Base-by-base conservation (phyloP, 2,113 vertebrate species). In the Aptenodytes forsteri region DNA sequence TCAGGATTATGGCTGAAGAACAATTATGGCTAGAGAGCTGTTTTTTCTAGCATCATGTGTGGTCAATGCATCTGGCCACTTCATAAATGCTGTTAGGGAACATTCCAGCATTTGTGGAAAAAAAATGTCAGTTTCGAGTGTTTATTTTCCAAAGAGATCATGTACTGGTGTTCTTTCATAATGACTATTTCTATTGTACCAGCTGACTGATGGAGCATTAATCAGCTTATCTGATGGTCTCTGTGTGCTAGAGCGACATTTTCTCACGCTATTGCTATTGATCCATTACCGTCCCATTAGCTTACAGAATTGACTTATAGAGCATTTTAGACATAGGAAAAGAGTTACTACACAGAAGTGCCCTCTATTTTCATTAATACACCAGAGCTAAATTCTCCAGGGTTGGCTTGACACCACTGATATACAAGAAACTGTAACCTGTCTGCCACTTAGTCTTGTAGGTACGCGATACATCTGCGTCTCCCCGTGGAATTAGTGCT, bases 211-310 rank as follows among this genome's bases (percentile, higher is more conserved):
- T 83, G 66, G 62, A 90, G 29, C 71, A 87, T 86, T 91, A 87
- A 95, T 94, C 78, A 96, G 49, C 50, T 95, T 94, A 90, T 96
- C 93, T 90, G 62, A 73, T 91, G 70, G n/a, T 12, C 77, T 85
- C 65, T 72, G 46, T 85, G 62, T 65, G 65, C 49, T 73, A 50
- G 18, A 85, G 62, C 1, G 5, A 83, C 62, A 59, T 85, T 96
- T 96, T 93, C 73, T 96, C 91, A 73, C 1, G 18, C 83, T 87
- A 9, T 79, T 84, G 42, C 46, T 89, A 80, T 80, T 91, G 97
- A 94, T 91, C 66, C 3, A 1, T 79, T 91, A 69, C 71, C 2
- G 3, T 72, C 22, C 44, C 78, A 93, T 91, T 94, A 88, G 70
- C 46, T 91, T 66, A 40, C n/a, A 44, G 46, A 88, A 93, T 32